phyloP scores from a whole-genome alignment of 2,113 vertebrate species.

The Trinectes maculatus region DNA sequence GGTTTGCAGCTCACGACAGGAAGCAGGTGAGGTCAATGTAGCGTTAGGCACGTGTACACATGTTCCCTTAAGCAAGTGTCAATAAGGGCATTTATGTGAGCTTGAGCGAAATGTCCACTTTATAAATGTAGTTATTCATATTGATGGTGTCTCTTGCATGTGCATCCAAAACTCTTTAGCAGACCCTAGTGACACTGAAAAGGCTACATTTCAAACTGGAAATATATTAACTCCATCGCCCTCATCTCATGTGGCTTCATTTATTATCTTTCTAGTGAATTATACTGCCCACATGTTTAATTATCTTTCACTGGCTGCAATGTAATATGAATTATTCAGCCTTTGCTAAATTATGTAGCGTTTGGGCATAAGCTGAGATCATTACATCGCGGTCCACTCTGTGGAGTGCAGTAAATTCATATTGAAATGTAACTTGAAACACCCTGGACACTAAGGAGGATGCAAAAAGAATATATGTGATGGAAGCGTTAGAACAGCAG shows the following conservation, averaged over 20 bases:
- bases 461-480: slow-evolving; percentile 31
- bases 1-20: slow-evolving; percentile 89
- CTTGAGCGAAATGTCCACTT: not conserved
- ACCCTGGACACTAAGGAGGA: slow-evolving; percentile 34
- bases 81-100: slow-evolving; percentile 15
- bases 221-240: slow-evolving; percentile 31
- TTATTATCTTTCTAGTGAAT: slow-evolving; percentile 63
- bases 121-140: not conserved
- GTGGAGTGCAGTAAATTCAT: slow-evolving; percentile 34
- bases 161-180: slow-evolving; percentile 24
- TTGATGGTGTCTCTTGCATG: not conserved
- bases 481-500: slow-evolving; percentile 29
- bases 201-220: slow-evolving; percentile 22
- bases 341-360: slow-evolving; percentile 74
- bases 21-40: slow-evolving; percentile 86
- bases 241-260: slow-evolving; percentile 35
- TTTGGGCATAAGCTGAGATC: slow-evolving; percentile 59
- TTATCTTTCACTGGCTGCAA: slow-evolving; percentile 66
- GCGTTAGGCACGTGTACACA: not conserved
- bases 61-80: not conserved
- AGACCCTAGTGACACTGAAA: slow-evolving; percentile 12
- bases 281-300: slow-evolving; percentile 65
- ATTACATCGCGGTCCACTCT: slow-evolving; percentile 50
- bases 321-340: slow-evolving; percentile 75
- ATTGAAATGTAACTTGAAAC: slow-evolving; percentile 50